Percentiles rank a stretch among this genome's conserved stretches.
These are phyloP conservation scores for Yponomeuta cagnagella DNA, from an alignment of 2,888 invertebrate genomes.

Conservation along the genomic window DNA sequence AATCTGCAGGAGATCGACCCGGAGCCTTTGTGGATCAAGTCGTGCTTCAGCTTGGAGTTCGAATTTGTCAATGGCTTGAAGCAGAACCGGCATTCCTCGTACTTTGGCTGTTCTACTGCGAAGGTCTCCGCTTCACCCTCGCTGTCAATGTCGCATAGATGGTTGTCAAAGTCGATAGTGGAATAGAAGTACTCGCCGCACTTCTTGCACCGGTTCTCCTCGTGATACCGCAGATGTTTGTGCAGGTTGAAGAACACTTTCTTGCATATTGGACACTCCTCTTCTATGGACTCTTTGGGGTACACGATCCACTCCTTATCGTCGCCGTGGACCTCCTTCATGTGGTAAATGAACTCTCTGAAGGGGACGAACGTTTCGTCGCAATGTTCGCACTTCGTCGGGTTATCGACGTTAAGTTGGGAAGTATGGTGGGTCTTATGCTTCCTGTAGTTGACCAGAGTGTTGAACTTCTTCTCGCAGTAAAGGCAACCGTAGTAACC, in stretches of 20 bases:
- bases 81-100: conserved; percentile 66
- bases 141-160: conserved; percentile 63
- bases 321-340: conserved; percentile 62
- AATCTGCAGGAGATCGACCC: conserved; percentile 68
- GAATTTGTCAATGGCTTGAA: conserved; percentile 63
- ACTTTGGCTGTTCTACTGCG: conserved; percentile 33
- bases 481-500: conserved; percentile 67
- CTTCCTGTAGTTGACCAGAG: conserved; percentile 61
- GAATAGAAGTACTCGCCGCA: conserved; percentile 68
- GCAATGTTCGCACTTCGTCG: conserved; percentile 65
- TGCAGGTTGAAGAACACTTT: conserved; percentile 64
- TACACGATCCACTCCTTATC: conserved; percentile 64
- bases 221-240: conserved; percentile 60
- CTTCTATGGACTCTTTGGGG: conserved; percentile 61
- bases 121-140: conserved; percentile 46
- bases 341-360: conserved; percentile 69
- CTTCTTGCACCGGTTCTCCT: conserved; percentile 66
- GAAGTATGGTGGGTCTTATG: conserved; percentile 69
- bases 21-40: conserved; percentile 55
- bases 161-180: conserved; percentile 53
- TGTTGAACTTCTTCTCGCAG: conserved; percentile 70
- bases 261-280: conserved; percentile 59
- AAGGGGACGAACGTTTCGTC: conserved; percentile 73
- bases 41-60: conserved; percentile 50
- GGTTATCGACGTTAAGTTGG: conserved; percentile 61